Conservation (phyloP, 2,113 vertebrate genomes). For the Deroptyus accipitrinus region DNA sequence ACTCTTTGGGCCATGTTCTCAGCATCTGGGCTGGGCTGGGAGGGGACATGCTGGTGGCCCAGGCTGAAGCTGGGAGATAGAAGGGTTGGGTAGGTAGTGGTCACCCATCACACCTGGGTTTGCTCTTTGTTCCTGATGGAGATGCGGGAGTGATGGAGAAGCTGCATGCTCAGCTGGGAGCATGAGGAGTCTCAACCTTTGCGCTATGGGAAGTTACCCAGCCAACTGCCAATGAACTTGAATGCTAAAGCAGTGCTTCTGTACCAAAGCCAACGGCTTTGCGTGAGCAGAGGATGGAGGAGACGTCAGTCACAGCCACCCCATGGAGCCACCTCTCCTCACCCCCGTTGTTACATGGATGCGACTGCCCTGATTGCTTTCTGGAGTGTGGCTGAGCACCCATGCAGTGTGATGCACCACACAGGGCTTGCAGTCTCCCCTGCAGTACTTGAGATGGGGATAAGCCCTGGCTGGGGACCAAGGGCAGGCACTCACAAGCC, state of each 20-base stretch:
- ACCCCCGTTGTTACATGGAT: not conserved
- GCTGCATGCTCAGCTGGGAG: fast-evolving
- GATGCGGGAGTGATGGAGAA: not conserved
- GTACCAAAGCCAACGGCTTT: not conserved
- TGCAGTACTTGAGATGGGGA: fast-evolving
- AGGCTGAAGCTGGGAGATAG: not conserved
- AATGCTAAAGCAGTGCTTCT: fast-evolving
- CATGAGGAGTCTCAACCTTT: fast-evolving
- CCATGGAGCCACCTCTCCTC: not conserved
- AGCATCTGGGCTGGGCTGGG: not conserved
- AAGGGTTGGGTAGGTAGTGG: not conserved
- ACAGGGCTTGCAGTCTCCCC: not conserved
- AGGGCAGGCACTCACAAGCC: fast-evolving
- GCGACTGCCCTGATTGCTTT: fast-evolving
- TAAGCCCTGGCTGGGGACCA: not conserved
- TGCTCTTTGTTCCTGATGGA: not conserved
- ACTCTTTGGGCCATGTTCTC: not conserved
- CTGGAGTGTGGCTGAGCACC: not conserved
- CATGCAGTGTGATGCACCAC: fast-evolving
- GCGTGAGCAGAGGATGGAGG: not conserved
- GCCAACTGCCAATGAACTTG: not conserved
- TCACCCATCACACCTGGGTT: not conserved
- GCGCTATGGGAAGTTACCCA: not conserved
- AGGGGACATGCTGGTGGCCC: not conserved
- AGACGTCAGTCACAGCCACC: not conserved